A percentile compares a stretch with the other conserved stretches of the same genome.
Evolutionary conservation across 2,113 vertebrate genomes (phyloP).

Genomic region (Protomyctophum bolini): DNA sequence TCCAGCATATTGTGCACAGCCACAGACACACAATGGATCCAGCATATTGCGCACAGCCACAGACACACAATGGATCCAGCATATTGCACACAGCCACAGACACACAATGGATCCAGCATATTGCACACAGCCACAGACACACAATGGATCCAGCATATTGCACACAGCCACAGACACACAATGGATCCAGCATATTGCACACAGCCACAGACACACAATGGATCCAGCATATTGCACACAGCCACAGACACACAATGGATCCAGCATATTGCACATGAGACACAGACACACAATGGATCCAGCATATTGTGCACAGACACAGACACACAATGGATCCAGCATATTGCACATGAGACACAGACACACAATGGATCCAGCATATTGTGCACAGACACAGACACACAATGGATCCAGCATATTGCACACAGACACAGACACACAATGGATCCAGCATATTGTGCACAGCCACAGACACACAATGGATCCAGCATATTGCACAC

Average conservation of each 20-base stretch:
- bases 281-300: constrained; percentile 84
- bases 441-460: too few species aligned
- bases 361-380: constrained; percentile 85
- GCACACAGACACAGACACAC: constrained; percentile 81
- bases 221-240: too few species aligned
- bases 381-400: too few species aligned
- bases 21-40: neutral
- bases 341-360: too few species aligned
- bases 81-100: too few species aligned
- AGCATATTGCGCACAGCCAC: constrained; percentile 55
- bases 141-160: constrained; percentile 88
- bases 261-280: too few species aligned
- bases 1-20: too few species aligned
- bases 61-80: constrained; percentile 84
- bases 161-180: too few species aligned
- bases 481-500: neutral
- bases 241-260: neutral
- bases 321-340: neutral
- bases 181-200: neutral
- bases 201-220: constrained; percentile 83
- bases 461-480: too few species aligned
- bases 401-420: neutral
- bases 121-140: constrained; percentile 71
- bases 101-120: neutral
- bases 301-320: too few species aligned